Conservation (phyloP, 2,797 vertebrate species). For the Hippopotamyrus pictus region DNA sequence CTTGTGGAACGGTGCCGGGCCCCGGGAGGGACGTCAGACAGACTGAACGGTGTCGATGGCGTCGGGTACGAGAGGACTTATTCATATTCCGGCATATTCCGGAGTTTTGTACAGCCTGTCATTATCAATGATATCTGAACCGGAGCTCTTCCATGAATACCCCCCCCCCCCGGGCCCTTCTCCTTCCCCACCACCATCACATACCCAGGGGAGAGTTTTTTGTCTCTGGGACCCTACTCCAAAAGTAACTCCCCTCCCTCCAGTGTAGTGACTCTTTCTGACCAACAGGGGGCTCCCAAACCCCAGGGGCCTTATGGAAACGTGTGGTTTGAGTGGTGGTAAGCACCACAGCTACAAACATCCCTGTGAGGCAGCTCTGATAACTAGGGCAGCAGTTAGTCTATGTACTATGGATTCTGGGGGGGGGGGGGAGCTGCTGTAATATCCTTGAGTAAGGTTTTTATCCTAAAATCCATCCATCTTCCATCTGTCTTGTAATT, state of each 20-base stretch:
- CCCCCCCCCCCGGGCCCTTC: not conserved
- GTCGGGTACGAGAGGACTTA: not conserved
- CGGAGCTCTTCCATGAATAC: not conserved
- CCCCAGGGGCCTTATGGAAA: not conserved
- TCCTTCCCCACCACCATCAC: not conserved
- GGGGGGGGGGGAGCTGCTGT: not conserved
- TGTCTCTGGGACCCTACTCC: not conserved
- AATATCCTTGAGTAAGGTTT: not conserved
- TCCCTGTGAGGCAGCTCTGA: not conserved
- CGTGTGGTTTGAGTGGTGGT: not conserved
- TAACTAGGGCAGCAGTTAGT: not conserved
- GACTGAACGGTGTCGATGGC: not conserved
- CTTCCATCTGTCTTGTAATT: not conserved
- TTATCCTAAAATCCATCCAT: not conserved
- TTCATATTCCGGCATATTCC: not conserved
- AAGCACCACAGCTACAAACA: not conserved
- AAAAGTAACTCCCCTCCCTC: not conserved
- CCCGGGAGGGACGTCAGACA: not conserved
- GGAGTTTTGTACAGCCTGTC: not conserved
- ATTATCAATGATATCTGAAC: not conserved
- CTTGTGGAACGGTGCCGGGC: conserved; percentile 4
- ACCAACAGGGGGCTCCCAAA: not conserved
- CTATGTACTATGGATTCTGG: not conserved
- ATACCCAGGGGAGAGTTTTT: not conserved
- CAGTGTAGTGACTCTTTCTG: not conserved